A percentile compares a stretch with the other conserved stretches of the same genome.
phyloP scores from a whole-genome alignment of 2,888 invertebrate genomes.

The Drosophila longiperda region DNA sequence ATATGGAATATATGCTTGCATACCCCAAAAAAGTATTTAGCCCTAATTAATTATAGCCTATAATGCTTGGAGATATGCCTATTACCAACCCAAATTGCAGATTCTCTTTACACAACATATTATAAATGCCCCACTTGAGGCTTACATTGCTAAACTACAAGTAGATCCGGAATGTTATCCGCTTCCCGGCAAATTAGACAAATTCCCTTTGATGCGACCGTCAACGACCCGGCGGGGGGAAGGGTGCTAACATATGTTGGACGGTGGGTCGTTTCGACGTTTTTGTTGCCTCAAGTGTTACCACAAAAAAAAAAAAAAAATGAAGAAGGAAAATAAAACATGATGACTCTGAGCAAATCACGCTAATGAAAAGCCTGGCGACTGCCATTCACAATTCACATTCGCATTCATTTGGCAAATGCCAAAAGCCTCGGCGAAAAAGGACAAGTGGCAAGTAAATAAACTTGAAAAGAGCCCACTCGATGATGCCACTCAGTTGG shows the following conservation, averaged over 20 bases:
- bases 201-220: slow-evolving; percentile 38
- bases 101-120: background rate
- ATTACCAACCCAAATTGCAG: background rate
- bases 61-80: background rate
- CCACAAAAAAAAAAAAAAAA: slow-evolving; percentile 8
- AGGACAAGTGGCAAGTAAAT: slow-evolving; percentile 77
- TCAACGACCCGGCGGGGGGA: slow-evolving; percentile 4
- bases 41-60: background rate
- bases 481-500: slow-evolving; percentile 34
- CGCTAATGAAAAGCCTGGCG: slow-evolving; percentile 76
- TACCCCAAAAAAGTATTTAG: background rate
- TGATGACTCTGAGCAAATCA: slow-evolving; percentile 71
- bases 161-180: slow-evolving; percentile 17
- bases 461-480: slow-evolving; percentile 74
- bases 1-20: background rate
- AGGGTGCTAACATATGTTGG: background rate
- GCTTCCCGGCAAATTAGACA: slow-evolving; percentile 55
- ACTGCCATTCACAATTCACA: slow-evolving; percentile 46
- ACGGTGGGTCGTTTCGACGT: slow-evolving; percentile 12
- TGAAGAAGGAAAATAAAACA: slow-evolving; percentile 48
- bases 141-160: slow-evolving; percentile 15
- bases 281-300: slow-evolving; percentile 11
- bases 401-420: slow-evolving; percentile 30
- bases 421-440: slow-evolving; percentile 46
- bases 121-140: slow-evolving; percentile 25